Base-by-base conservation (phyloP, 1,140 invertebrate genomes). In the Calephelis virginiensis region DNA sequence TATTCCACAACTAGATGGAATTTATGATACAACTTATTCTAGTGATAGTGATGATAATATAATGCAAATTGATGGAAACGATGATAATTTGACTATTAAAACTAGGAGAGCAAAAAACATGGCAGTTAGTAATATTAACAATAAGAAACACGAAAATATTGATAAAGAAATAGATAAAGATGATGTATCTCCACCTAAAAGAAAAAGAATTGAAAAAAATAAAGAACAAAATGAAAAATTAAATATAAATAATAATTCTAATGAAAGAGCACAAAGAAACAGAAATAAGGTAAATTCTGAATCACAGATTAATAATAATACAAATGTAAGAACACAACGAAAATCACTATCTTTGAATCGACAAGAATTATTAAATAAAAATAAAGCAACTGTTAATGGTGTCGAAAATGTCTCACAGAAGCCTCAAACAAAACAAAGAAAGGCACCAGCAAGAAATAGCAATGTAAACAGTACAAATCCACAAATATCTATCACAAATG, bases 1-100 rank as follows among this genome's bases (percentile, higher is more conserved):
- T 67, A 89, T 92, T 71, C 81, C 91, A 8, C 93, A 94, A 75
- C 67, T 94, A 37, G 93, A 94, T 89, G 93, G 93, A 28, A 86
- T 81, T 63, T 85, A 92, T 76, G 93, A 93, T 84, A 69, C 61
- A 63, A 67, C 37, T 61, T 65, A 61, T 47, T 68, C 64, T 48
- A 75, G 66, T 72, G 74, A 75, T 37, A 73, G 38, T 77, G 73
- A 76, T 46, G 67, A 75, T 4, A 77, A 80, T 69, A 83, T 84
- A 60, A 82, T 82, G 68, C 84, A 89, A 77, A 17, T 85, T 47
- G 83, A 88, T 79, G 83, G 84, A 45, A 82, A 76, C 76, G 77
- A 87, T 78, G 78, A 85, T 70, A 46, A 28, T 13, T 4, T 45
- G 38, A 66, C 53, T 59, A 53, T 50, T 38, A 79, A 56, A 68